phyloP scores from a whole-genome alignment of 2,113 vertebrate genomes.

The Epinephelus moara region DNA sequence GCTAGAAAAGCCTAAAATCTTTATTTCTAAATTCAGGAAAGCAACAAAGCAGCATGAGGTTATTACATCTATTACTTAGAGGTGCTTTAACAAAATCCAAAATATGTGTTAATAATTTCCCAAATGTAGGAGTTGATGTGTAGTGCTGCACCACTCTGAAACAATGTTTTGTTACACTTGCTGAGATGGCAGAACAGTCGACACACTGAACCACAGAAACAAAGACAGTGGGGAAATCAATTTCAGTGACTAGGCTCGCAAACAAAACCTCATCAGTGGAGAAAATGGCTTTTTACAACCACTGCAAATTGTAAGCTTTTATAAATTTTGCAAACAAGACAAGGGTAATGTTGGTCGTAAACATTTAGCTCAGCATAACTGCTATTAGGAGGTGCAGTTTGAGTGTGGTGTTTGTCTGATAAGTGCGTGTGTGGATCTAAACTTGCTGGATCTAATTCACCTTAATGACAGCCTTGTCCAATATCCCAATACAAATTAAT shows the following conservation, averaged over 20 bases:
- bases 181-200: constrained; percentile 49
- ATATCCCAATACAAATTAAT: background rate
- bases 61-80: background rate
- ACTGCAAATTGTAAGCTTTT: constrained; percentile 58
- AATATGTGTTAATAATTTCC: constrained; percentile 16
- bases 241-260: constrained; percentile 54
- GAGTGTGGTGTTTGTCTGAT: constrained; percentile 4
- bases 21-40: background rate
- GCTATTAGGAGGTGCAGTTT: constrained; percentile 27
- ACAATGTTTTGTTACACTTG: constrained; percentile 36
- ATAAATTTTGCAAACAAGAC: constrained; percentile 66
- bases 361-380: constrained; percentile 48
- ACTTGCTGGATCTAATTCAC: background rate
- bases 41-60: background rate
- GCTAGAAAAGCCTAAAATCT: background rate
- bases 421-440: background rate
- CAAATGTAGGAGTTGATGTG: background rate
- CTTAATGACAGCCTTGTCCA: background rate
- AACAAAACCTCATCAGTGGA: constrained; percentile 66
- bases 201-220: constrained; percentile 41
- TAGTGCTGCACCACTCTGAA: background rate
- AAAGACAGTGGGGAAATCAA: constrained; percentile 53
- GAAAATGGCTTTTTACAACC: constrained; percentile 67
- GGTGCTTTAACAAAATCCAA: background rate
- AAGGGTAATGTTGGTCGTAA: constrained; percentile 49